A percentile compares a stretch with the other conserved stretches of the same genome.
These are phyloP conservation scores for Pseudococcus jackbeardsleyi DNA, from an alignment of 2,888 invertebrate genomes.

Conservation along the genomic window DNA sequence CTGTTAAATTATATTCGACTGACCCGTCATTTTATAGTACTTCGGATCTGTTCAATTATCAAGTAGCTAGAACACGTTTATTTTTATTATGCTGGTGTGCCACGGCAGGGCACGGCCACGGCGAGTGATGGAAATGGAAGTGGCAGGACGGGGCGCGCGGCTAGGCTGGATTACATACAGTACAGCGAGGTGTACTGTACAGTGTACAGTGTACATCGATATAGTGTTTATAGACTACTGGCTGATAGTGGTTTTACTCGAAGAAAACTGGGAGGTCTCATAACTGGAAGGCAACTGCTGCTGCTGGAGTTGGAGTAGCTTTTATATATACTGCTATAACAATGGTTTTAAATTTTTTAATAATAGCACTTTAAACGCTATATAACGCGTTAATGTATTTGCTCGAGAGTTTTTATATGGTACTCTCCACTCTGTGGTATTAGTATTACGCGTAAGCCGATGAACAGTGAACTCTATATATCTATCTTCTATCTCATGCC, in stretches of 20 bases:
- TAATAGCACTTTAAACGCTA: conserved; percentile 63
- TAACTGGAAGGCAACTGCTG: conserved; percentile 56
- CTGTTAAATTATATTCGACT: conserved; percentile 12
- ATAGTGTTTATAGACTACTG: background rate
- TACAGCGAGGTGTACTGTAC: no score
- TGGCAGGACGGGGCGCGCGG: no score
- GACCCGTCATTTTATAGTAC: conserved; percentile 28
- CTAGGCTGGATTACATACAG: background rate
- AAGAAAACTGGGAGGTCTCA: conserved; percentile 61
- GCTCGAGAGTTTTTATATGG: conserved; percentile 58
- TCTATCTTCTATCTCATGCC: background rate
- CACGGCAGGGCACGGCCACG: background rate
- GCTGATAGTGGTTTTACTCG: conserved; percentile 51
- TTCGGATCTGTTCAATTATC: conserved; percentile 33
- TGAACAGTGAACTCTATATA: background rate
- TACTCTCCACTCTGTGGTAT: background rate
- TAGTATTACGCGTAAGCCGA: background rate
- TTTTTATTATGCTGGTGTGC: background rate
- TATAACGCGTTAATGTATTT: conserved; percentile 63
- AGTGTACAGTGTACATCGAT: background rate
- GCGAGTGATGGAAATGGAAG: background rate
- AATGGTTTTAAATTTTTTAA: conserved; percentile 61
- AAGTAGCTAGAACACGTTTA: conserved; percentile 36
- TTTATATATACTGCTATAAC: conserved; percentile 50
- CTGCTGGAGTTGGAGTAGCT: conserved; percentile 44